Conservation (phyloP, 2,888 invertebrate genomes). For the Aleiodes testaceus region DNA sequence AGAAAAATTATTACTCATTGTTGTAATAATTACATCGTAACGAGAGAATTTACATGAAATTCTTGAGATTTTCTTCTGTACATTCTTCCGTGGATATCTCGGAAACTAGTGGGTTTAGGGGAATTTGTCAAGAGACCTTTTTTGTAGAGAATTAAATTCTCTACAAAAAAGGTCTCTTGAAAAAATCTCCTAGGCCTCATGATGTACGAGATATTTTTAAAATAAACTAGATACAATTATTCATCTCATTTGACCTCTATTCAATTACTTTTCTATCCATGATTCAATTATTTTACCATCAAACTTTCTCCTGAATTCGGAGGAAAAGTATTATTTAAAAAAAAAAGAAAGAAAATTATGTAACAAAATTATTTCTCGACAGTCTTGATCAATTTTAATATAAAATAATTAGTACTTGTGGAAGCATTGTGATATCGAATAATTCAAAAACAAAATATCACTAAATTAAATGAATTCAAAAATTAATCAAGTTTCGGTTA, state of each 20-base stretch:
- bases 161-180: too few relatives aligned
- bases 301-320: background rate
- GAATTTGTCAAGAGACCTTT: too few relatives aligned
- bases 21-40: background rate
- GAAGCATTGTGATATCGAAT: slow-evolving; percentile 39
- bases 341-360: background rate
- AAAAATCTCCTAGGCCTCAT: too few relatives aligned
- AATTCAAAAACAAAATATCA: slow-evolving; percentile 26
- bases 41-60: too few relatives aligned
- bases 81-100: too few relatives aligned
- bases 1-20: background rate
- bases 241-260: background rate
- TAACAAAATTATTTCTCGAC: slow-evolving; percentile 1
- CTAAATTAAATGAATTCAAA: slow-evolving; percentile 5
- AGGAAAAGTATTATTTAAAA: background rate
- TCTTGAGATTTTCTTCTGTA: too few relatives aligned
- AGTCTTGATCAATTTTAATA: background rate
- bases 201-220: too few relatives aligned
- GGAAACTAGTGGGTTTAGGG: too few relatives aligned
- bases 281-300: background rate
- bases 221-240: slow-evolving; percentile 13
- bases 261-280: background rate
- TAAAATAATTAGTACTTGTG: slow-evolving; percentile 27
- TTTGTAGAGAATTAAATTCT: too few relatives aligned
- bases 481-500: slow-evolving; percentile 9